A percentile compares a stretch with the other conserved stretches of the same genome.
Evolutionary conservation across 2,113 vertebrate genomes (phyloP).

Genomic region (Eublepharis macularius): DNA sequence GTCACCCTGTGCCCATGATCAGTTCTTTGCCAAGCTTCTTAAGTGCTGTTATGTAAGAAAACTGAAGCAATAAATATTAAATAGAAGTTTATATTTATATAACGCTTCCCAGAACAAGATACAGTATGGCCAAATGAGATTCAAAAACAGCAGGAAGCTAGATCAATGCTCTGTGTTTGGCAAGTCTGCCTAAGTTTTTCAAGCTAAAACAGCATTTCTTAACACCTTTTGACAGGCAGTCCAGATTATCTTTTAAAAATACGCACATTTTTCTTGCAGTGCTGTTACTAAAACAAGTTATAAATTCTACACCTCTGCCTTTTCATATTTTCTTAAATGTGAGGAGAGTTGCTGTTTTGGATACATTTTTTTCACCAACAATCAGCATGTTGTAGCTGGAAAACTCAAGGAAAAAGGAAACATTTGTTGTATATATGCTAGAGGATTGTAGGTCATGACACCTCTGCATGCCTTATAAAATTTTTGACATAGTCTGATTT

Average conservation of each 20-base stretch:
- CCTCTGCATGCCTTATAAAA: neutral
- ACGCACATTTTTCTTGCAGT: neutral
- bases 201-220: neutral
- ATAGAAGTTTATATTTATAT: neutral
- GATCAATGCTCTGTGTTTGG: neutral
- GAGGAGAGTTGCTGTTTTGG: neutral
- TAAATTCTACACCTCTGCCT: neutral
- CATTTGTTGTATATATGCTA: neutral
- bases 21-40: neutral
- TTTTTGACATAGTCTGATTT: neutral
- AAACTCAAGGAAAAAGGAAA: neutral
- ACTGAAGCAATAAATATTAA: neutral
- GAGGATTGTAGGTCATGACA: neutral
- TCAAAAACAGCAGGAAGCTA: neutral
- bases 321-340: neutral
- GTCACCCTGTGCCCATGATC: too few species aligned
- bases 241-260: neutral
- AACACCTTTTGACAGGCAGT: neutral
- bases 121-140: neutral
- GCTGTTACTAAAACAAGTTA: neutral
- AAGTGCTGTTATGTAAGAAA: neutral
- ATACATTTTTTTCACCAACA: neutral
- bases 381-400: neutral
- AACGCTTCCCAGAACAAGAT: neutral
- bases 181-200: neutral